Conservation (phyloP, 37 sponge, comb jelly and placozoan species). For the Bolinopsis microptera region DNA sequence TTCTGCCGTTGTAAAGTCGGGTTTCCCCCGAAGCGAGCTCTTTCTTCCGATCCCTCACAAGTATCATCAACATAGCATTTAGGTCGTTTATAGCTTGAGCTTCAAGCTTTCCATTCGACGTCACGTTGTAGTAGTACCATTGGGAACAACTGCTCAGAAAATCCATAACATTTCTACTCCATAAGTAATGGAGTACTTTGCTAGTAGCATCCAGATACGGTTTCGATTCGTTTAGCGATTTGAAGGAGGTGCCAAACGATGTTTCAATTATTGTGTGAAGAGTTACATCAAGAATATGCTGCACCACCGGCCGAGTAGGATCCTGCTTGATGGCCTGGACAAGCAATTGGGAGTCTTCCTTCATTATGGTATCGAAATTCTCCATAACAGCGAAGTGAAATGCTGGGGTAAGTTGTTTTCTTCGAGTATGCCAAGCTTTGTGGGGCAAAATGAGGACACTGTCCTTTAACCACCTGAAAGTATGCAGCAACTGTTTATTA, state of each 20-base stretch:
- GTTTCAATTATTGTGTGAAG: conserved; percentile 9
- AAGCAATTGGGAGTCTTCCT: neutral
- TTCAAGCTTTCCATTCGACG: neutral
- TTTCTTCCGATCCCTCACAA: neutral
- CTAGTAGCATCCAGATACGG: neutral
- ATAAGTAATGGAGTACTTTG: neutral
- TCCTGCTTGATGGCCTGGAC: conserved; percentile 16
- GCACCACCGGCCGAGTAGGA: neutral
- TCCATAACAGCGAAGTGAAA: conserved; percentile 68
- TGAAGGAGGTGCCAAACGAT: conserved; percentile 28
- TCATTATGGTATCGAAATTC: conserved; percentile 14
- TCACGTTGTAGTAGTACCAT: conserved; percentile 2
- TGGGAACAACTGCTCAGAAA: neutral
- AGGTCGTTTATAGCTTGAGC: neutral
- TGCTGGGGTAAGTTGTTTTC: conserved; percentile 65
- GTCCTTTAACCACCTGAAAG: conserved; percentile 61
- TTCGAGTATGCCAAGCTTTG: conserved; percentile 22
- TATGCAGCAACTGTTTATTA: no score
- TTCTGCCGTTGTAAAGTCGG: conserved; percentile 10
- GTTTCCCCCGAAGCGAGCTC: neutral
- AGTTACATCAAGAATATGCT: conserved; percentile 36
- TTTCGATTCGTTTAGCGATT: neutral
- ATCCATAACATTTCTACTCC: neutral
- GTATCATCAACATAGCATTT: neutral
- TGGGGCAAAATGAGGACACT: conserved; percentile 50